Base-by-base conservation (phyloP, 2,113 vertebrate species). In the Carassius carassius region DNA sequence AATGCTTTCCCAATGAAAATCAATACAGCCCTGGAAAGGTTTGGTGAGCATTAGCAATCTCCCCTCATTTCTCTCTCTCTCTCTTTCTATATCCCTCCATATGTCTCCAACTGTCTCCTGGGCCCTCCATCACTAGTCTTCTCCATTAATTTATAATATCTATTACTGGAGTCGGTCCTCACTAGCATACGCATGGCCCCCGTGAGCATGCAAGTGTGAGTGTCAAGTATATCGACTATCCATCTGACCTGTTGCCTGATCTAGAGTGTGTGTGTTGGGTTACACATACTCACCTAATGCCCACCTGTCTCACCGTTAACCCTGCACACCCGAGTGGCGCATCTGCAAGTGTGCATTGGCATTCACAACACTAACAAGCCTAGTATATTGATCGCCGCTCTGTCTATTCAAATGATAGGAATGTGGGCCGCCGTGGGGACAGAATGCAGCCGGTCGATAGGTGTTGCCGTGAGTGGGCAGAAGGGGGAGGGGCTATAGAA, bases 211-310 rank as follows among this genome's bases (percentile, higher is more conserved):
- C 75, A 85, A 60, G 82, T 84, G 77, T 73, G 65, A 73, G 69
- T 80, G 85, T 81, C 70, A 70, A 75, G 23, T 49, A 77, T 85
- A 85, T 84, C 72, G n/a, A 72, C 70, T 84, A 60, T 81, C 83
- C 78, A 62, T 79, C 79, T 89, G 86, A 89, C 80, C 86, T 85
- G 83, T 85, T 83, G 86, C 78, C 86, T 87, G 84, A 85, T 85
- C 86, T 77, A 37, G 63, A n/a, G 23, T 76, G 47, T 89, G 84
- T 85, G 87, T 88, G 78, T 88, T 84, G 73, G 77, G 78, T 88
- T 86, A 86, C 87, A 81, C 60, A 58, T 51, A 12, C 78, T 86
- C 79, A 83, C 80, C 80, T 87, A 83, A 25, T 32, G 76, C 29
- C 35, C 84, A 87, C 83, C 83, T 89, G 86, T 78, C 69, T 63